These are phyloP conservation scores for Neoniphon sammara DNA, from an alignment of 2,797 vertebrate genomes.

Conservation along the genomic window DNA sequence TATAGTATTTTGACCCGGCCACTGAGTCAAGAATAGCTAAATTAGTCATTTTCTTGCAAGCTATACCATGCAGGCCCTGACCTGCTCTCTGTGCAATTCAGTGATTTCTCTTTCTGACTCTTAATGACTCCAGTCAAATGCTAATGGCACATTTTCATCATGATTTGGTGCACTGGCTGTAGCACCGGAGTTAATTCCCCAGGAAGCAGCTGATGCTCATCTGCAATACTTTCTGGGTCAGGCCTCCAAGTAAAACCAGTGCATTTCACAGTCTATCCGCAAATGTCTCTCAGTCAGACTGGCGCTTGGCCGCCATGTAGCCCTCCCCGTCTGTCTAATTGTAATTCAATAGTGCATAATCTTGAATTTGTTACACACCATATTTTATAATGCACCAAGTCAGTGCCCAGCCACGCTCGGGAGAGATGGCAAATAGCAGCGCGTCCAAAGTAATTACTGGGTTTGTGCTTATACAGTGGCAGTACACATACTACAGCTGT, in stretches of 20 bases:
- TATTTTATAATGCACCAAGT: slow-evolving; percentile 67
- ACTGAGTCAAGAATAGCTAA: background rate
- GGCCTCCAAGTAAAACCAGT: slow-evolving; percentile 65
- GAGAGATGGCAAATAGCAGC: slow-evolving; percentile 52
- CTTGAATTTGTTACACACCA: slow-evolving; percentile 75
- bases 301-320: slow-evolving; percentile 52
- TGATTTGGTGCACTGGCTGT: slow-evolving; percentile 39
- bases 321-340: slow-evolving; percentile 69
- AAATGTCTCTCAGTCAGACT: slow-evolving; percentile 55
- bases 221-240: slow-evolving; percentile 71
- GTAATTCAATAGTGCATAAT: slow-evolving; percentile 75
- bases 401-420: slow-evolving; percentile 52
- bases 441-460: slow-evolving; percentile 65
- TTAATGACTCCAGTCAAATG: slow-evolving; percentile 51
- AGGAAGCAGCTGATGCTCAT: slow-evolving; percentile 50
- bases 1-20: background rate
- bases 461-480: slow-evolving; percentile 54
- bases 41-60: background rate
- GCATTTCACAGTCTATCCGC: slow-evolving; percentile 36
- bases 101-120: slow-evolving; percentile 26
- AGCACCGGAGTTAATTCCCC: slow-evolving; percentile 42
- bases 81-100: slow-evolving; percentile 22
- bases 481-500: slow-evolving; percentile 53
- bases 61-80: background rate
- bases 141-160: slow-evolving; percentile 67